Evolutionary conservation across 23 tunicate genomes (phyloP), one percentile per base, ranked within the genome.

Genomic region (Trididemnum nubilum): DNA sequence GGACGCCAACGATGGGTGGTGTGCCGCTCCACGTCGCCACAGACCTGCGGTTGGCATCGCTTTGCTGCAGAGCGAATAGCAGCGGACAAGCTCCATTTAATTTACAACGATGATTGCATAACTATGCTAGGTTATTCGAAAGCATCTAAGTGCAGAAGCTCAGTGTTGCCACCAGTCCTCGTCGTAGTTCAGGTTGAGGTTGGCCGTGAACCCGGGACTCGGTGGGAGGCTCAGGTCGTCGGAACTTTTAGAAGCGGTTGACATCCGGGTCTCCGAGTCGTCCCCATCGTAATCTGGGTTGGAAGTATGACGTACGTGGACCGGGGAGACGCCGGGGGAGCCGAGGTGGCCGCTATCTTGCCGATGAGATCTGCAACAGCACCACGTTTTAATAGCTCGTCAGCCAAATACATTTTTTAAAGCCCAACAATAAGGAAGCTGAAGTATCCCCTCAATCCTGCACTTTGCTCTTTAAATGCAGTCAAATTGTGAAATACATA

Each of bases 241-340:
- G 18, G 97, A 91, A 64, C 97, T 91, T 76, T 91, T 91, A 15
- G 90, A 85, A 0, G 90, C 90, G 85, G 96, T 84, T 1, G 97
- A 91, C 7, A 91, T 36, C 21, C 97, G 82, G 0, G 97, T 85
- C 49, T 85, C 97, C 1, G 97, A 85, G 59, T 85, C 87, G 22
- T 85, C 89, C 4, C 71, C 66, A 23, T 91, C 97, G 59, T 44
- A 90, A 0, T 73, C 82, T 5, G 72, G 57, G n/a, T 7, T 31
- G 2, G 57, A 40, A 33, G 57, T 26, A 40, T 38, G 57, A 7
- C 74, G 36, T 31, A 12, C n/a, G 19, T 31, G 27, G 9, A 38
- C 78, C 2, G 78, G 58, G 9, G 78, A 73, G 5, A 58, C 31
- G 58, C 21, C 5, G 30, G 78, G 32, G 7, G 78, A 73, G 15